Evolutionary conservation across 2,113 vertebrate species (phyloP).

Genomic region (Osmerus mordax): DNA sequence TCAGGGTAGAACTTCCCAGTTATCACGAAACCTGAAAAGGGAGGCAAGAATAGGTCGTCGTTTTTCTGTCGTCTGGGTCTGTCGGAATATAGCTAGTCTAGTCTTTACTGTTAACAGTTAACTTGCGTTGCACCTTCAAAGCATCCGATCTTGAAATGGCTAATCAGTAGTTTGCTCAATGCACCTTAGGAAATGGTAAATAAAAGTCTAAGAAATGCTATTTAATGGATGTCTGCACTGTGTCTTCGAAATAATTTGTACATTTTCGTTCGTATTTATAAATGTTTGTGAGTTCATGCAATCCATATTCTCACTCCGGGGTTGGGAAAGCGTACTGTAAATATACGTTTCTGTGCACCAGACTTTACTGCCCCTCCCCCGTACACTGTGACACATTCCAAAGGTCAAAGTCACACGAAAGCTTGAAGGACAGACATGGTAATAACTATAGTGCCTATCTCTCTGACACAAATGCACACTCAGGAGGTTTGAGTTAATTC

Average conservation of each 20-base stretch:
- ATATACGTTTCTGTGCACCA: constrained; percentile 49
- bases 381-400: constrained; percentile 68
- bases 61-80: not conserved
- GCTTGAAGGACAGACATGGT: constrained; percentile 74
- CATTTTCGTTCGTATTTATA: too few species aligned
- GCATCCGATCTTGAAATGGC: too few species aligned
- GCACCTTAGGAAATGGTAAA: not conserved
- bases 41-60: constrained; percentile 16
- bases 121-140: not conserved
- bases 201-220: not conserved
- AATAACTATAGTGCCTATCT: constrained; percentile 59
- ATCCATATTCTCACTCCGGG: not conserved
- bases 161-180: too few species aligned
- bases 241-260: too few species aligned
- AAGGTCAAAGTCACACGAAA: constrained; percentile 79
- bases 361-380: constrained; percentile 60
- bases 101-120: not conserved
- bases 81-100: too few species aligned
- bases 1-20: constrained; percentile 38
- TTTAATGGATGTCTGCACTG: not conserved
- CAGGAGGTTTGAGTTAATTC: constrained; percentile 46
- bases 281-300: too few species aligned
- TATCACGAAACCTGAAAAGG: constrained; percentile 64
- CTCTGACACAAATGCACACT: constrained; percentile 44
- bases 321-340: constrained; percentile 7